phyloP scores from a whole-genome alignment of 2,113 vertebrate species.

The Varanus komodoensis region DNA sequence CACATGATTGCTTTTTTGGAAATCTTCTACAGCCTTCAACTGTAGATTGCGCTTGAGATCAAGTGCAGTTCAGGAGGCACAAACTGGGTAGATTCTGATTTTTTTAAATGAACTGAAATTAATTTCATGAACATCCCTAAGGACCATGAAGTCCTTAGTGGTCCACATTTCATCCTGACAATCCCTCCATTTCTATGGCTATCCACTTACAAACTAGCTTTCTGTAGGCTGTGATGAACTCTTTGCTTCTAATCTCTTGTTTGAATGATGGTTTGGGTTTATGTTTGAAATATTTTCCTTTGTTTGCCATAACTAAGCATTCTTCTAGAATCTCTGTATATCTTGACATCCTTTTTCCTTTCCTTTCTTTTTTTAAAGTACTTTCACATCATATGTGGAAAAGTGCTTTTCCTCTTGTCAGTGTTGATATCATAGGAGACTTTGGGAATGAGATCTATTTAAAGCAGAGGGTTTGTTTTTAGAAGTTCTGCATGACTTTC shows the following conservation, averaged over 20 bases:
- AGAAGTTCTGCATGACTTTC: constrained; percentile 55
- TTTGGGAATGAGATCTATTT: constrained; percentile 48
- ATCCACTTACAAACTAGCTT: constrained; percentile 40
- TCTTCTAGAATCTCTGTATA: constrained; percentile 62
- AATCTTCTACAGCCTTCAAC: too few relatives aligned
- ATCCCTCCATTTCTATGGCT: constrained; percentile 43
- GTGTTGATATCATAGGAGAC: constrained; percentile 38
- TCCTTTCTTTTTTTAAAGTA: constrained; percentile 39
- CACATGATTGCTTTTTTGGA: too few relatives aligned
- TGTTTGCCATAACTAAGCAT: constrained; percentile 38
- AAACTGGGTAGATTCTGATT: too few relatives aligned
- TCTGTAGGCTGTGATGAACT: constrained; percentile 62
- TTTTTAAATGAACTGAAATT: too few relatives aligned
- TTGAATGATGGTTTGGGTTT: constrained; percentile 56
- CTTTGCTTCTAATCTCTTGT: constrained; percentile 50
- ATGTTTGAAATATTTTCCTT: constrained; percentile 40
- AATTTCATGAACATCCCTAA: too few relatives aligned
- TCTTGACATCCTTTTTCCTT: constrained; percentile 58
- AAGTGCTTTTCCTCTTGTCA: constrained; percentile 42
- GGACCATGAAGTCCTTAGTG: not conserved
- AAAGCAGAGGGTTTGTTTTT: constrained; percentile 25
- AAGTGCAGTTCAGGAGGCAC: too few relatives aligned
- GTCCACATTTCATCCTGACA: constrained; percentile 53
- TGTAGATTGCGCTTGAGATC: too few relatives aligned
- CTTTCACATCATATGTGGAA: constrained; percentile 30